Evolutionary conservation across 2,888 invertebrate genomes (phyloP).

Genomic region (Nematopogon swammerdamellus): DNA sequence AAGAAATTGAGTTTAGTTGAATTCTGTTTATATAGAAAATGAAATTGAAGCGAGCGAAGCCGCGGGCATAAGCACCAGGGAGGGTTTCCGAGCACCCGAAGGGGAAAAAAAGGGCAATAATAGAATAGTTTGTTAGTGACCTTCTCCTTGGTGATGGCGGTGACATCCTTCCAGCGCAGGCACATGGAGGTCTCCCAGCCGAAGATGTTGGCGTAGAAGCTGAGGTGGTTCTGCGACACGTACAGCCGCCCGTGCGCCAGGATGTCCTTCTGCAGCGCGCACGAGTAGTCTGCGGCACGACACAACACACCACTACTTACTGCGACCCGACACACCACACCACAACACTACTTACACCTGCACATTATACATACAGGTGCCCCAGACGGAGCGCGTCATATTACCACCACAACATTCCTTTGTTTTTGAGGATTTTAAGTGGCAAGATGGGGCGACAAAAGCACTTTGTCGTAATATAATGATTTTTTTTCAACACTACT

Average conservation of each 20-base stretch:
- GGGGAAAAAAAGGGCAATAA: no score
- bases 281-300: conserved; percentile 86
- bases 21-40: no score
- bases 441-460: no score
- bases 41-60: no score
- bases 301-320: not conserved
- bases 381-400: not conserved
- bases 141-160: conserved; percentile 92
- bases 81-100: no score
- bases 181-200: conserved; percentile 91
- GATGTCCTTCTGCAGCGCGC: conserved; percentile 95
- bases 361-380: not conserved
- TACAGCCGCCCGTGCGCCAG: conserved; percentile 94
- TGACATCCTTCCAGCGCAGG: conserved; percentile 87
- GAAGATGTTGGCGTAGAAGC: conserved; percentile 97
- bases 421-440: not conserved
- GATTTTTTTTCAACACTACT: no score
- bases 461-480: no score
- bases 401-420: not conserved
- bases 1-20: no score
- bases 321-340: not conserved
- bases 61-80: no score
- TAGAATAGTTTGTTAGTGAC: conserved; percentile 33
- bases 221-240: conserved; percentile 91
- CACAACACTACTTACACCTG: not conserved